phyloP scores from a whole-genome alignment of 2,113 vertebrate genomes.

The Excalfactoria chinensis region DNA sequence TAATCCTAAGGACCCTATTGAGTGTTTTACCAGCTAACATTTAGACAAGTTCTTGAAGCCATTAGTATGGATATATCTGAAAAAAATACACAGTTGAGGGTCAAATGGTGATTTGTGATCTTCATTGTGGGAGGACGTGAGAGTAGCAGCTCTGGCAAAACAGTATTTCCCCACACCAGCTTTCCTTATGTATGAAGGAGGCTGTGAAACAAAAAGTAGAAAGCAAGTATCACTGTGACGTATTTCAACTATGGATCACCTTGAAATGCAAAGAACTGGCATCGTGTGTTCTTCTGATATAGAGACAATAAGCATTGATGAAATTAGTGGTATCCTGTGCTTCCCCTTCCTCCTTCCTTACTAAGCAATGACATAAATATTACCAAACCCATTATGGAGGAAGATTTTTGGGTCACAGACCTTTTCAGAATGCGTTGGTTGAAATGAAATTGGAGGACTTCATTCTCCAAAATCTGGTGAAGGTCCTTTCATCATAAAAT shows the following conservation, averaged over 20 bases:
- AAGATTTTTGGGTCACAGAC: neutral
- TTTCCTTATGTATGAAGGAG: neutral
- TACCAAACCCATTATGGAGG: neutral
- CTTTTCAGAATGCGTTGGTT: neutral
- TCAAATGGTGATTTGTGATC: neutral
- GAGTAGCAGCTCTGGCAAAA: fast-evolving
- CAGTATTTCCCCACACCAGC: neutral
- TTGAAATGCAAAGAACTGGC: neutral
- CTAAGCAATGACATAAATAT: fast-evolving
- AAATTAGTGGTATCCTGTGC: neutral
- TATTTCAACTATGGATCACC: neutral
- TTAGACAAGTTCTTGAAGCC: neutral
- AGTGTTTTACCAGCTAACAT: neutral
- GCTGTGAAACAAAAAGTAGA: neutral
- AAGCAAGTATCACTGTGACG: neutral
- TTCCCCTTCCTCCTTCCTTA: neutral
- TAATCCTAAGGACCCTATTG: neutral
- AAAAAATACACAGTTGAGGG: neutral
- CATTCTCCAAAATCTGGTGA: neutral
- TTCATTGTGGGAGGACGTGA: neutral
- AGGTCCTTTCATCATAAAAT: neutral
- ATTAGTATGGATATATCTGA: neutral
- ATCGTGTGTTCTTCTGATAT: neutral
- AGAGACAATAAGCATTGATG: neutral
- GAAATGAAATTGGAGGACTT: neutral